A percentile compares a stretch with the other conserved stretches of the same genome.
Conservation (phyloP, 2,888 invertebrate genomes). For the Clitarchus hookeri region DNA sequence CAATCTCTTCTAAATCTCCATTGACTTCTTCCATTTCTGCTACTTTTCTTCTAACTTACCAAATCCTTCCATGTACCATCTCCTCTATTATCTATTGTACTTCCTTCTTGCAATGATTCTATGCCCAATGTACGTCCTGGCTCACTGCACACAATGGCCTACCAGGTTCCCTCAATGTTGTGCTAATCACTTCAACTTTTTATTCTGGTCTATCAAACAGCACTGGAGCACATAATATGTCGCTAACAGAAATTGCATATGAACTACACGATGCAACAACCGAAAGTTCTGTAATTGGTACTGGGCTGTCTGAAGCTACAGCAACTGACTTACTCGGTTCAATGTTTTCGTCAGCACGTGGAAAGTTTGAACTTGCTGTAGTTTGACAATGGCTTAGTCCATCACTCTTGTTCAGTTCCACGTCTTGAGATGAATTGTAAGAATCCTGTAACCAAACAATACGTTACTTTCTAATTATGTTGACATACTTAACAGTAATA, state of each 20-base stretch:
- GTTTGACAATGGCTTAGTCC: no score
- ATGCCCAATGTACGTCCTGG: not conserved
- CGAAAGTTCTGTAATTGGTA: not conserved
- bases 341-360: not conserved
- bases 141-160: not conserved
- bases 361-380: not conserved
- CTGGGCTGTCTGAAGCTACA: not conserved
- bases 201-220: not conserved
- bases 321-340: not conserved
- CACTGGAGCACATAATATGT: not conserved
- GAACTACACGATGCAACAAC: slow-evolving; percentile 2
- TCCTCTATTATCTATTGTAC: not conserved
- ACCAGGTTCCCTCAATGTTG: not conserved
- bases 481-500: no score
- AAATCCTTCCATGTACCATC: not conserved
- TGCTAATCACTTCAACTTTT: not conserved
- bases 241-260: not conserved
- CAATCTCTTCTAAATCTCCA: not conserved
- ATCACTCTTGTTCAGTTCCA: no score
- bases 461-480: no score
- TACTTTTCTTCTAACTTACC: not conserved
- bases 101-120: slow-evolving; percentile 4
- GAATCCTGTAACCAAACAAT: no score
- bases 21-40: no score
- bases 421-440: no score